A percentile compares a stretch with the other conserved stretches of the same genome.
These are phyloP conservation scores for Pavo muticus DNA, from an alignment of 2,113 vertebrate species.

Conservation along the genomic window DNA sequence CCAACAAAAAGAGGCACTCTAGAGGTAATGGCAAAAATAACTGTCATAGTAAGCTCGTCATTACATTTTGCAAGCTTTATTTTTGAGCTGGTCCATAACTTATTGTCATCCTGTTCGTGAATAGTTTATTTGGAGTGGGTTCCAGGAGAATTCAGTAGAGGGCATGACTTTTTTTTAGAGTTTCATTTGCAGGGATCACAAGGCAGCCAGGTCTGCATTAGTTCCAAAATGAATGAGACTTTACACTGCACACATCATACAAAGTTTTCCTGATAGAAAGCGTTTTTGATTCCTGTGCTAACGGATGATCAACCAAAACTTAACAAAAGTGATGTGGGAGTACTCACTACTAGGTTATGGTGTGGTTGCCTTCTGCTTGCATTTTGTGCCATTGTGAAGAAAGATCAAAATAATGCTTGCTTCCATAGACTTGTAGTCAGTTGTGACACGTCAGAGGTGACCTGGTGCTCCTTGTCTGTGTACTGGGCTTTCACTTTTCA, in stretches of 20 bases:
- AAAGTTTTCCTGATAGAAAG: not conserved
- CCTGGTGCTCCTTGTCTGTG: not conserved
- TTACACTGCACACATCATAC: not conserved
- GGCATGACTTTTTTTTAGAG: not conserved
- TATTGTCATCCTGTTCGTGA: not conserved
- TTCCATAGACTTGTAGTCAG: not conserved
- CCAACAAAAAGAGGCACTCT: slow-evolving; percentile 96
- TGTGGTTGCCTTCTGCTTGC: not conserved
- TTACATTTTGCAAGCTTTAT: not conserved
- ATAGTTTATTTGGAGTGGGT: not conserved
- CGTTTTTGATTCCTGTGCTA: not conserved
- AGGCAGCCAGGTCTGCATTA: not conserved
- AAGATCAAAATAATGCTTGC: not conserved
- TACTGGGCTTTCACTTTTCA: not conserved
- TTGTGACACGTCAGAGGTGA: not conserved
- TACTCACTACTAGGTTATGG: not conserved
- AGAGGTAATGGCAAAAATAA: slow-evolving; percentile 86
- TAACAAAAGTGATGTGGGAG: not conserved
- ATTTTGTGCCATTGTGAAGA: not conserved
- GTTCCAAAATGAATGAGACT: not conserved
- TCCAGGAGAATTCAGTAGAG: not conserved
- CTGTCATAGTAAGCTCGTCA: not conserved
- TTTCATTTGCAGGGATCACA: not conserved
- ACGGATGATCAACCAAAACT: not conserved
- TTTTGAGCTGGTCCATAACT: not conserved